phyloP scores from a whole-genome alignment of 2,888 invertebrate genomes.

The Caenorhabditis auriculariae region DNA sequence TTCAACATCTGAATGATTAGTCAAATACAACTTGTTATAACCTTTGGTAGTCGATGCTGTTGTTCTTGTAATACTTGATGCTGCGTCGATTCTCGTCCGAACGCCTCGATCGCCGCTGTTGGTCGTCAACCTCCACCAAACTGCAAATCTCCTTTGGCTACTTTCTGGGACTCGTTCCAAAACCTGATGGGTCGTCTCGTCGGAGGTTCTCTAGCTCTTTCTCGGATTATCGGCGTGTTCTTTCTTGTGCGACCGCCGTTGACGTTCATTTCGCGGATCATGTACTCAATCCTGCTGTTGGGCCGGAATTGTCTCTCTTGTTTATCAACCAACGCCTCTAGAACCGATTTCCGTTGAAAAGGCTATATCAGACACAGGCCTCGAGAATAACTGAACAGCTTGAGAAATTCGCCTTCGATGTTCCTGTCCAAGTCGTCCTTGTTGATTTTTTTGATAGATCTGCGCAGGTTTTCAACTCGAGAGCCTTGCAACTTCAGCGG shows the following conservation, averaged over 20 bases:
- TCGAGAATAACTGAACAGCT: conserved; percentile 51
- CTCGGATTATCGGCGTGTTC: conserved; percentile 3
- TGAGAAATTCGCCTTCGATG: conserved; percentile 57
- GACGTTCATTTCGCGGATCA: conserved; percentile 39
- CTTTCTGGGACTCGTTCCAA: not conserved
- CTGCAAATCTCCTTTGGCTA: conserved; percentile 4
- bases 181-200: conserved; percentile 18
- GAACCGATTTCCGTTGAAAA: not conserved
- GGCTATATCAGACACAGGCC: conserved; percentile 7
- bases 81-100: conserved; percentile 24
- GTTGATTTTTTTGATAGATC: conserved; percentile 28
- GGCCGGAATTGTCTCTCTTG: too few species aligned
- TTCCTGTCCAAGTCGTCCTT: conserved; percentile 36
- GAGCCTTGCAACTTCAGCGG: conserved; percentile 59
- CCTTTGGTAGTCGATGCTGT: conserved; percentile 31
- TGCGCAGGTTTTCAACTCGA: conserved; percentile 42
- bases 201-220: too few species aligned
- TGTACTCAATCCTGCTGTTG: conserved; percentile 29
- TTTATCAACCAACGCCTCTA: too few species aligned
- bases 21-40: too few species aligned
- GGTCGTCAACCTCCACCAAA: conserved; percentile 26
- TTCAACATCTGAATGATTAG: too few species aligned
- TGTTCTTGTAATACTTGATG: conserved; percentile 29
- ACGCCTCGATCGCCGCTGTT: conserved; percentile 13
- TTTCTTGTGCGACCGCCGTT: conserved; percentile 5